Percentiles rank a stretch among this genome's conserved stretches.
Conservation (phyloP, 2,888 invertebrate species). For the Branchipolynoe longqiensis region DNA sequence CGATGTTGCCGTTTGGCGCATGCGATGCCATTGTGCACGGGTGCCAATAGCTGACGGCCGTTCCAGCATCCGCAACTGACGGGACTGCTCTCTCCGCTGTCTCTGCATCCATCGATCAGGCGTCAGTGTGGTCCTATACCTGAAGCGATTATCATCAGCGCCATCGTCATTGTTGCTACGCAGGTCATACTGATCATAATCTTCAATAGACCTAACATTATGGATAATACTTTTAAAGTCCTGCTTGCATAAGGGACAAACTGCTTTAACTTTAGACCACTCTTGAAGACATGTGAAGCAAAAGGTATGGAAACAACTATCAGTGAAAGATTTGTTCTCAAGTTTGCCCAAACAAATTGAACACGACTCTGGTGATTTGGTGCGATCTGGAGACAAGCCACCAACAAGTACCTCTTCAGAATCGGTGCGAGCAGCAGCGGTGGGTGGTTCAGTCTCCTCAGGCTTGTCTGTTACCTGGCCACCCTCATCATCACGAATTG, state of each 20-base stretch:
- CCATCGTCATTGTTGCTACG: background rate
- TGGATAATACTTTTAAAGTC: conserved; percentile 94
- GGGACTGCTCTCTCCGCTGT: conserved; percentile 63
- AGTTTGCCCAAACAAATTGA: conserved; percentile 94
- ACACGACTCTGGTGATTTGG: conserved; percentile 83
- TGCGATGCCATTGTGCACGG: conserved; percentile 61
- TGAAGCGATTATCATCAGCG: conserved; percentile 72
- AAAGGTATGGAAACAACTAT: conserved; percentile 95
- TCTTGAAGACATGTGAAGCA: conserved; percentile 95
- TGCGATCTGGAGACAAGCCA: conserved; percentile 3
- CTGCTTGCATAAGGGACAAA: conserved; percentile 96
- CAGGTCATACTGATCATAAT: conserved; percentile 91
- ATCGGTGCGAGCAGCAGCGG: background rate
- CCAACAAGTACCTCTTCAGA: background rate
- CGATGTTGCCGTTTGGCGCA: conserved; percentile 76
- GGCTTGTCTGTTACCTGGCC: background rate
- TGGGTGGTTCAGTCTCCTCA: background rate
- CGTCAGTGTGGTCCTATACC: conserved; percentile 80
- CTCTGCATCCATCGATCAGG: conserved; percentile 70
- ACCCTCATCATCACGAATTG: too few relatives aligned
- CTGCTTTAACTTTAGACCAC: conserved; percentile 97
- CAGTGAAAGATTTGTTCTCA: conserved; percentile 93
- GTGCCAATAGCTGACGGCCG: conserved; percentile 65
- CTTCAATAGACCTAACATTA: conserved; percentile 92
- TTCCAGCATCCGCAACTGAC: conserved; percentile 67